phyloP scores from a whole-genome alignment of 1,140 invertebrate species.

The Doryteuthis pealeii region DNA sequence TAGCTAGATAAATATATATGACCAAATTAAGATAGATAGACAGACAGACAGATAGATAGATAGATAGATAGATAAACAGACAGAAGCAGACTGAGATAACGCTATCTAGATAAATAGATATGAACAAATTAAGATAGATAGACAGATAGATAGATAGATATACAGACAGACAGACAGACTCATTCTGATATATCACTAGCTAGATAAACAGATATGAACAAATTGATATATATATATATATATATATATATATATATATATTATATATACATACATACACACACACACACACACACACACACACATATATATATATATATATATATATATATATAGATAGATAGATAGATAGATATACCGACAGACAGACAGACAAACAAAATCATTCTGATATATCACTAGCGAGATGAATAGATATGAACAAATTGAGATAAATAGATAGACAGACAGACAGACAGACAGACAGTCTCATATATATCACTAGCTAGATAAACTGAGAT shows the following conservation, averaged over 20 bases:
- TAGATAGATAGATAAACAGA: too few relatives aligned
- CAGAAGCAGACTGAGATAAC: too few relatives aligned
- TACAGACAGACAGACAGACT: not conserved
- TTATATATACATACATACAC: not conserved
- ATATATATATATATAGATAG: not conserved
- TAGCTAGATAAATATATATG: too few relatives aligned
- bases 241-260: not conserved
- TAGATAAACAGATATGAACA: too few relatives aligned
- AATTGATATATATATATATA: not conserved
- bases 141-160: too few relatives aligned
- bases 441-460: not conserved
- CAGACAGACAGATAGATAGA: too few relatives aligned
- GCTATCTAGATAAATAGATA: too few relatives aligned
- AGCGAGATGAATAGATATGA: not conserved
- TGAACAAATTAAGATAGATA: too few relatives aligned
- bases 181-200: not conserved
- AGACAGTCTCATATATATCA: not conserved
- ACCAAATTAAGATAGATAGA: too few relatives aligned
- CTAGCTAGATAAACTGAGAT: not conserved
- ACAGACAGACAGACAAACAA: not conserved
- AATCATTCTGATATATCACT: not conserved
- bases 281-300: not conserved
- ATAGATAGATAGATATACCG: not conserved
- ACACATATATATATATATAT: not conserved
- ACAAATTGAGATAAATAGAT: not conserved